Conservation (phyloP, 2,113 vertebrate genomes). For the Telmatochromis brachygnathus region DNA sequence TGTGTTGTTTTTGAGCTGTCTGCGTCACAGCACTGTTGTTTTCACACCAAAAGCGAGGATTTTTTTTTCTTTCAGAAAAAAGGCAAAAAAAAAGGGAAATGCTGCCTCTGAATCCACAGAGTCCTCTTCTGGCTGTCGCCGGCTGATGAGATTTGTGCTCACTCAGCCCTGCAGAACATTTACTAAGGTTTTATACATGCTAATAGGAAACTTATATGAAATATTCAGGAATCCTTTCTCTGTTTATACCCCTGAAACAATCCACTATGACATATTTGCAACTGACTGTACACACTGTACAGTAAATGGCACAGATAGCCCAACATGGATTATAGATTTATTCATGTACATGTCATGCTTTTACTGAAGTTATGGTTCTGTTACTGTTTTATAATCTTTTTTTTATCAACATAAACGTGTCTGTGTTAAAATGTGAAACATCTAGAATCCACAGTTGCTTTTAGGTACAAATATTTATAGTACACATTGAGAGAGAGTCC, state of each 20-base stretch:
- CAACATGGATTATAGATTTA: not conserved
- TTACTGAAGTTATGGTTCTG: not conserved
- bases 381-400: not conserved
- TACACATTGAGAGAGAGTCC: not conserved
- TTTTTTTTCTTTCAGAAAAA: not conserved
- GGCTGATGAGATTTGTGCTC: constrained; percentile 25
- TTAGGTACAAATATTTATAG: not conserved
- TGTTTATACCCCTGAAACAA: not conserved
- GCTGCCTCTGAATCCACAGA: not conserved
- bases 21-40: not conserved
- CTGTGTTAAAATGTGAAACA: not conserved
- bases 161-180: not conserved
- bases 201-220: not conserved
- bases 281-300: not conserved
- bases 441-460: not conserved
- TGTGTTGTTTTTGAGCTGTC: not conserved
- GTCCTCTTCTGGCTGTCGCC: not conserved
- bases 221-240: not conserved
- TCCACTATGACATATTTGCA: not conserved
- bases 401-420: not conserved
- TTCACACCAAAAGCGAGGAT: not conserved
- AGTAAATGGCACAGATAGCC: not conserved
- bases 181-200: not conserved
- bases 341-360: not conserved
- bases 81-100: not conserved